phyloP scores from a whole-genome alignment of 2,888 invertebrate species.

The Horisme vitalbata region DNA sequence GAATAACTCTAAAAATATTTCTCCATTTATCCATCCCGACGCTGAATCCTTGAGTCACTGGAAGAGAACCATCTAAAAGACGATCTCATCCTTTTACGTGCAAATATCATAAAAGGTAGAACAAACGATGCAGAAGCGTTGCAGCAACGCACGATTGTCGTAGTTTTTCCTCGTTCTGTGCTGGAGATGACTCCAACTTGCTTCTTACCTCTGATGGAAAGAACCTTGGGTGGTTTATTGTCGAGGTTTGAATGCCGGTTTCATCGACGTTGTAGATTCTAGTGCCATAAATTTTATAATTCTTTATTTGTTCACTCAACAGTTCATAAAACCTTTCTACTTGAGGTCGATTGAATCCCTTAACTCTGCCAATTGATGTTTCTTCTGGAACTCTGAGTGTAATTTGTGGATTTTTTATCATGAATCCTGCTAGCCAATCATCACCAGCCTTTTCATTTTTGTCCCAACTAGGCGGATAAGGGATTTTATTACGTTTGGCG shows the following conservation, averaged over 20 bases:
- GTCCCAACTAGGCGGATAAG: too few relatives aligned
- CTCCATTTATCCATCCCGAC: slow-evolving; percentile 33
- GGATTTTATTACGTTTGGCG: too few relatives aligned
- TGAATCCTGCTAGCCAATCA: slow-evolving; percentile 8
- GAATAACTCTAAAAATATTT: slow-evolving; percentile 25
- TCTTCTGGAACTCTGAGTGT: slow-evolving; percentile 30
- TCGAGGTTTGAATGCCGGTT: slow-evolving; percentile 23
- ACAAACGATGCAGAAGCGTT: slow-evolving; percentile 39
- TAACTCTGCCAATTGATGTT: slow-evolving; percentile 34
- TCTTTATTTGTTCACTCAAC: slow-evolving; percentile 11
- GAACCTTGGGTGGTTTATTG: slow-evolving; percentile 28
- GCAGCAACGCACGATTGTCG: slow-evolving; percentile 34
- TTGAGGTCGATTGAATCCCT: slow-evolving; percentile 36
- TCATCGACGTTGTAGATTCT: slow-evolving; percentile 23
- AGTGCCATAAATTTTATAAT: slow-evolving; percentile 25
- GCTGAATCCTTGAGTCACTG: slow-evolving; percentile 29
- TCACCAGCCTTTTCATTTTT: too few relatives aligned
- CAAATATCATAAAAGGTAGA: slow-evolving; percentile 46
- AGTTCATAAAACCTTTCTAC: slow-evolving; percentile 28
- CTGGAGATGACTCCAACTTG: slow-evolving; percentile 37
- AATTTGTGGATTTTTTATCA: slow-evolving; percentile 4
- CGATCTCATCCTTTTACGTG: slow-evolving; percentile 40
- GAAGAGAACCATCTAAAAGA: slow-evolving; percentile 37
- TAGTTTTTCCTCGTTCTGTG: slow-evolving; percentile 34
- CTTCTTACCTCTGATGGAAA: slow-evolving; percentile 32